Evolutionary conservation across 2,113 vertebrate genomes (phyloP), one percentile per base, ranked within the genome.

Genomic region (Cyphomyrus discorhynchus): DNA sequence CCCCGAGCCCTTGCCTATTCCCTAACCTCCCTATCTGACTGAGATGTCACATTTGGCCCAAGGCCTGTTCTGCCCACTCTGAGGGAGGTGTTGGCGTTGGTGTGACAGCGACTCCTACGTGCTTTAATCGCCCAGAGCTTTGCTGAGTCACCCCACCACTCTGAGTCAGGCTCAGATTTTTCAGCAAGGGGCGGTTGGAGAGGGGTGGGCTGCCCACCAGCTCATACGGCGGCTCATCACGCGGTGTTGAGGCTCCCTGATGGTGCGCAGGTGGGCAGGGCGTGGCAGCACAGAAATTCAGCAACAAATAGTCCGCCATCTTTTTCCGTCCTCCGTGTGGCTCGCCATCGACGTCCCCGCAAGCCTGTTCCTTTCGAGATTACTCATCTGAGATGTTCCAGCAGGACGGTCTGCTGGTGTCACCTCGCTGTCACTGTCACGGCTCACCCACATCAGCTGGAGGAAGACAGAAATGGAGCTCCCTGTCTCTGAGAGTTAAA

Each of bases 331-430:
- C 7, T 42, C 74, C 13, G 74, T 7, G 35, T 6, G 15, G 74
- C 35, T 80, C 31, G 74, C 35, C 31, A 42, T 80, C 35, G 15
- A 2, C 6, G 74, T 42, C 5, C 70, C 74, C 17, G 35, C 15
- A 39, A 80, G 35, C 74, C 35, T 35, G 74, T 80, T 80, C 31
- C 74, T 80, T 80, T 42, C 6, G 74, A 17, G 74, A 42, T 80
- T 80, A 80, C 74, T 80, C 74, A 80, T 42, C 74, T 42, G 74
- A 80, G 74, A 80, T 80, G 74, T 77, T 77, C 70, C 31, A 35
- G 70, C 70, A 77, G 31, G 31, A 39, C 0, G 15, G 27, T 74
- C 66, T 74, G 27, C 5, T 35, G 15, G 31, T 39, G 62, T 66
- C 62, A 70, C 62, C n/a, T 70, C 10, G 3, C 62, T 70, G 62